Conservation (phyloP, 2,888 invertebrate species). For the Drosophila quasianomalipes region DNA sequence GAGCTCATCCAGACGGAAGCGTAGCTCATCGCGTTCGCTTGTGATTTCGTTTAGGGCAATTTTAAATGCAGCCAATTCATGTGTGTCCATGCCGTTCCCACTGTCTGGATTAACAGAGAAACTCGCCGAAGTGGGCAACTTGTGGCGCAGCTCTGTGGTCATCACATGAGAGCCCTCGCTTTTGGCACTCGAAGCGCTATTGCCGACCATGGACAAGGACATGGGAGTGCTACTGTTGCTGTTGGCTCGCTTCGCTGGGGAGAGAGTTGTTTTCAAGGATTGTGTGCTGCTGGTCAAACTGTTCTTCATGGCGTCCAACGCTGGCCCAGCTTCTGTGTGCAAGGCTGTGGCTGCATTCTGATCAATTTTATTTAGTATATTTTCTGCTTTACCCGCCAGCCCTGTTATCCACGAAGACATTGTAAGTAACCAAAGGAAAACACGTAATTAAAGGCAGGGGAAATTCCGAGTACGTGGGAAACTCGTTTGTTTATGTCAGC, state of each 20-base stretch:
- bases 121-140: constrained; percentile 55
- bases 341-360: constrained; percentile 90
- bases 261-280: constrained; percentile 71
- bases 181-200: constrained; percentile 53
- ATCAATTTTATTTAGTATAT: constrained; percentile 90
- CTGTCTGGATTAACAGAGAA: constrained; percentile 44
- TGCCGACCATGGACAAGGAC: constrained; percentile 44
- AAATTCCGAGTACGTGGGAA: constrained; percentile 51
- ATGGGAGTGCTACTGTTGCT: constrained; percentile 41
- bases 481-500: constrained; percentile 48
- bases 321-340: constrained; percentile 68
- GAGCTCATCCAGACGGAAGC: constrained; percentile 64
- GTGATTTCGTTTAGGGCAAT: constrained; percentile 82
- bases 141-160: constrained; percentile 53
- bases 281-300: constrained; percentile 73
- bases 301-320: constrained; percentile 54
- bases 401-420: constrained; percentile 91
- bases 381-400: constrained; percentile 91
- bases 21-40: constrained; percentile 81
- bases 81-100: constrained; percentile 46
- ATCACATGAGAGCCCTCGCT: constrained; percentile 52
- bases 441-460: constrained; percentile 1
- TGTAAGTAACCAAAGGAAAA: constrained; percentile 12
- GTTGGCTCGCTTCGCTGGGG: constrained; percentile 58
- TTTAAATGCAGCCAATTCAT: constrained; percentile 81